Evolutionary conservation across 2,797 vertebrate genomes (phyloP), one percentile per base, ranked within the genome.

Genomic region (Gephyroberyx darwinii): DNA sequence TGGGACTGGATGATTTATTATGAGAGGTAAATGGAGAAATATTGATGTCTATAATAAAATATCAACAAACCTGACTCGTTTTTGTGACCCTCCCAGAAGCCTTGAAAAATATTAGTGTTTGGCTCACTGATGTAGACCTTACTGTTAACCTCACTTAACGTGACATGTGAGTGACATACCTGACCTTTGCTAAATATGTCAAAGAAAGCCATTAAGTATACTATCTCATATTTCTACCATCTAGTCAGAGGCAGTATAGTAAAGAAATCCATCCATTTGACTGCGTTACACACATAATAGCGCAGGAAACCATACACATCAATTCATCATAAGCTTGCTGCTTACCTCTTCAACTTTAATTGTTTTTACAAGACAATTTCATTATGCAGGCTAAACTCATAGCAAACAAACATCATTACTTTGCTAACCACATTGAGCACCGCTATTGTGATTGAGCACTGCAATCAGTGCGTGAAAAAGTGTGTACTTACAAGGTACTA

Each of bases 21-120:
- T n/a, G 47, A 64, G 55, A 33, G 20, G 52, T 22, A 35, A 16
- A 31, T 13, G 62, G 53, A 26, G 37, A 74, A 51, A 77, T 63
- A 54, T 78, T 74, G 51, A 78, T 78, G 78, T 81, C 58, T 22
- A 2, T 65, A 68, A 62, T 77, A 73, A 64, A 65, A 53, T 37
- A 68, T 67, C 31, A 67, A 41, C 60, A n/a, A 37, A 65, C 61
- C 76, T 26, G 26, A 26, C 73, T 81, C 0, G 1, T 47, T 47
- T 47, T 5, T 6, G 5, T n/a, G 45, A 7, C 45, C 14, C 45
- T 45, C 45, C 45, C 13, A 3, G 45, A n/a, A 47, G 45, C 6
- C 4, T n/a, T 50, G 47, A 19, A 48, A n/a, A 39, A 12, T 8
- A 39, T 39, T 19, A 2, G 8, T 48, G n/a, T 48, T n/a, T 8